These are phyloP conservation scores for Erebia epiphron DNA, from an alignment of 2,888 invertebrate species.

Conservation along the genomic window DNA sequence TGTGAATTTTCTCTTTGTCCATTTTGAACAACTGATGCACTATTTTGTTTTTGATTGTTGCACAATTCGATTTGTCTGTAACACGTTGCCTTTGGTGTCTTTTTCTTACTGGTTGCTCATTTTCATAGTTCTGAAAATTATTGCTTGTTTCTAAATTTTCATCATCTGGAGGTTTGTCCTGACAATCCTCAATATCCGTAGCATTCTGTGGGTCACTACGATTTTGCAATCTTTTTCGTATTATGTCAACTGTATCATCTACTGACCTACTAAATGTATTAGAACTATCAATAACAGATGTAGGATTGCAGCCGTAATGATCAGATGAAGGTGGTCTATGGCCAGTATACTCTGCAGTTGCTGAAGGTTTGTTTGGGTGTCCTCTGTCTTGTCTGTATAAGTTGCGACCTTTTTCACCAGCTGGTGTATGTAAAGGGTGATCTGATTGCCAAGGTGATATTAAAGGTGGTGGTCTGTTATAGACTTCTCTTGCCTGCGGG, in stretches of 20 bases:
- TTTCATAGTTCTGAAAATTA: conserved; percentile 45
- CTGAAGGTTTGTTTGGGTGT: conserved; percentile 52
- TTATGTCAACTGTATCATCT: conserved; percentile 74
- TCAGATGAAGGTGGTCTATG: conserved; percentile 77
- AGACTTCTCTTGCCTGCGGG: conserved; percentile 41
- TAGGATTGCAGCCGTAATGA: conserved; percentile 65
- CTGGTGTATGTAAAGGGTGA: conserved; percentile 48
- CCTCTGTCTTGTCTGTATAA: conserved; percentile 47
- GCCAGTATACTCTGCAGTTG: conserved; percentile 61
- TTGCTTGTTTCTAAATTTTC: conserved; percentile 43
- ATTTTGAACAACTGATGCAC: conserved; percentile 77
- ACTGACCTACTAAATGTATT: conserved; percentile 70
- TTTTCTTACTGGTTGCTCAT: conserved; percentile 58
- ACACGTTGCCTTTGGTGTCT: conserved; percentile 53
- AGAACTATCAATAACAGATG: conserved; percentile 61
- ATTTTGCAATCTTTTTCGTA: conserved; percentile 64
- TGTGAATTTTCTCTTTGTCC: conserved; percentile 77
- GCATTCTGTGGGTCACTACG: conserved; percentile 59
- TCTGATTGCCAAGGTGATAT: conserved; percentile 54
- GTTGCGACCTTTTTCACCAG: conserved; percentile 52
- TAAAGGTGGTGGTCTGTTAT: conserved; percentile 41
- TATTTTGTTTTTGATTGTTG: conserved; percentile 76
- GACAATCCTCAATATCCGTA: conserved; percentile 43
- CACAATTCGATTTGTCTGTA: conserved; percentile 61
- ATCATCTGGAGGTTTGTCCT: conserved; percentile 46